phyloP scores from a whole-genome alignment of 2,113 vertebrate genomes.

The Anoplopoma fimbria region DNA sequence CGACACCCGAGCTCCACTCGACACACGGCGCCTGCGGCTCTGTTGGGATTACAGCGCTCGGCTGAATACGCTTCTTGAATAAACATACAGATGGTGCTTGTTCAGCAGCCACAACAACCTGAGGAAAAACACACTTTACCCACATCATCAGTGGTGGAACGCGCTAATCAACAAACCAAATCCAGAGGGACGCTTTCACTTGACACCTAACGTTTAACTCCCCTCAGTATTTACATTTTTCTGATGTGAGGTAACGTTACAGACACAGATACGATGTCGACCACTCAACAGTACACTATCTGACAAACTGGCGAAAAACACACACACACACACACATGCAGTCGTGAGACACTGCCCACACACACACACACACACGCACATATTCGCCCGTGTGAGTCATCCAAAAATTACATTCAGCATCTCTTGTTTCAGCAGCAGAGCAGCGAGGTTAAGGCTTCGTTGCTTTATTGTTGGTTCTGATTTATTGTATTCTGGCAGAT shows the following conservation, averaged over 20 bases:
- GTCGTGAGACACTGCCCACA: slow-evolving; percentile 59
- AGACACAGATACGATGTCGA: slow-evolving; percentile 9
- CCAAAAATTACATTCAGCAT: slow-evolving; percentile 35
- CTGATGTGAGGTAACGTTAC: neutral
- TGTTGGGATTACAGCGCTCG: slow-evolving; percentile 36
- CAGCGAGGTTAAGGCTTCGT: neutral
- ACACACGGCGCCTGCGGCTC: slow-evolving; percentile 29
- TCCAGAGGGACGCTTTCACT: neutral
- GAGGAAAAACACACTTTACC: slow-evolving; percentile 36
- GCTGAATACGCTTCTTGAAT: too few relatives aligned
- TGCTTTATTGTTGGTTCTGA: neutral
- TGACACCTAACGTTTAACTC: neutral
- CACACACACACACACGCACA: slow-evolving; percentile 30
- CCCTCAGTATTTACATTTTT: neutral
- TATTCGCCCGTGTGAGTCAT: slow-evolving; percentile 52
- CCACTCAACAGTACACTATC: neutral
- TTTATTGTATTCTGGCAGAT: neutral
- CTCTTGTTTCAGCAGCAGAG: slow-evolving; percentile 22
- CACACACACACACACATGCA: slow-evolving; percentile 21
- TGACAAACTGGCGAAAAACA: slow-evolving; percentile 7
- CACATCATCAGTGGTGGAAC: too few relatives aligned
- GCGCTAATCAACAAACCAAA: too few relatives aligned
- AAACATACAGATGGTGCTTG: slow-evolving; percentile 66
- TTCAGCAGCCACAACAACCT: slow-evolving; percentile 63
- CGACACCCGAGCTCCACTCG: slow-evolving; percentile 18